Evolutionary conservation across 1,140 invertebrate genomes (phyloP).

Genomic region (Drosophila ogumai): DNA sequence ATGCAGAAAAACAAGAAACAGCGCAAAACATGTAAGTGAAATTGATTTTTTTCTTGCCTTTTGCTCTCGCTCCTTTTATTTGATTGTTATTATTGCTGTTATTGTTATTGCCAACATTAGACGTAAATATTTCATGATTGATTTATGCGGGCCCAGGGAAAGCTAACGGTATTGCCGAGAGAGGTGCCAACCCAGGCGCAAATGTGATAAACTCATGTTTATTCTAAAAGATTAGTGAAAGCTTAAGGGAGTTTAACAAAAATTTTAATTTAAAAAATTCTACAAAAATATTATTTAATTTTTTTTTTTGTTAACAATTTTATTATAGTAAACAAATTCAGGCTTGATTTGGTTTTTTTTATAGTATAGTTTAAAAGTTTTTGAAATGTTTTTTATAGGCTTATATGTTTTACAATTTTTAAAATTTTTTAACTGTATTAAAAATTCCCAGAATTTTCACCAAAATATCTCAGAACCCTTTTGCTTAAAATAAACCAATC

Average conservation of each 20-base stretch:
- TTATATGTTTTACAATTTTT: neutral
- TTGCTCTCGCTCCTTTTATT: slow-evolving; percentile 9
- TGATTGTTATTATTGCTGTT: slow-evolving; percentile 47
- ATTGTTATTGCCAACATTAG: slow-evolving; percentile 35
- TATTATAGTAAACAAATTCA: too few relatives aligned
- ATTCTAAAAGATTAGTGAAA: neutral
- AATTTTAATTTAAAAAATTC: too few relatives aligned
- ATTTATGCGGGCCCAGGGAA: slow-evolving; percentile 42
- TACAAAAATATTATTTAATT: too few relatives aligned
- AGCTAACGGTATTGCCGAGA: slow-evolving; percentile 9
- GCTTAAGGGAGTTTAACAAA: neutral
- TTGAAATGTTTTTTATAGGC: neutral
- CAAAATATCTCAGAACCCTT: neutral
- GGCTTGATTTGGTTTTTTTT: too few relatives aligned
- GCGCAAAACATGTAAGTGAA: slow-evolving; percentile 77
- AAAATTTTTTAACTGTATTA: neutral
- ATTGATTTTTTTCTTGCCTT: slow-evolving; percentile 65
- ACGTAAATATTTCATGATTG: slow-evolving; percentile 50
- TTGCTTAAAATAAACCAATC: neutral
- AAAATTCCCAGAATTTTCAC: neutral
- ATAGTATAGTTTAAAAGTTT: too few relatives aligned
- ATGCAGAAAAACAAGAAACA: slow-evolving; percentile 74
- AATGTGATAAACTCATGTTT: slow-evolving; percentile 4
- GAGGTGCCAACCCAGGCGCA: slow-evolving; percentile 9
- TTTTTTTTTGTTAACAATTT: too few relatives aligned